Evolutionary conservation across 2,113 vertebrate species (phyloP).

Genomic region (Pterocles orientalis): DNA sequence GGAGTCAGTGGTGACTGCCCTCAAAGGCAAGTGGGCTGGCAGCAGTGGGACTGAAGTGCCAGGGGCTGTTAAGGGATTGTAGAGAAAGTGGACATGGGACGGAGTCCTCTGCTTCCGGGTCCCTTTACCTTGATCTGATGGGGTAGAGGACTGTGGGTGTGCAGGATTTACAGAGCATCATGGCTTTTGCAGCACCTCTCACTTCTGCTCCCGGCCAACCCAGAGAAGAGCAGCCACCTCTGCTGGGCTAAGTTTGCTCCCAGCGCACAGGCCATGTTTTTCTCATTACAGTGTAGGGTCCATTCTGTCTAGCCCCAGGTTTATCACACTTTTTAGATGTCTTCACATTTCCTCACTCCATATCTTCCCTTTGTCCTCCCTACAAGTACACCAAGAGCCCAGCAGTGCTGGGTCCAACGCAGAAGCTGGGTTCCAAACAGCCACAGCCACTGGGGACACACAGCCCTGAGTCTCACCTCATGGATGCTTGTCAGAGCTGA

Average conservation of each 20-base stretch:
- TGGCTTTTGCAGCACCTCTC: background rate
- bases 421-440: background rate
- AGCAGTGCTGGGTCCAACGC: background rate
- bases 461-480: background rate
- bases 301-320: background rate
- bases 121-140: background rate
- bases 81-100: background rate
- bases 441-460: fast-evolving
- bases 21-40: background rate
- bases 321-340: background rate
- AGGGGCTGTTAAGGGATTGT: background rate
- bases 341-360: background rate
- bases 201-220: background rate
- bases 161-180: background rate
- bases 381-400: background rate
- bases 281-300: background rate
- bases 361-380: background rate
- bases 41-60: background rate
- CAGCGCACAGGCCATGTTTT: background rate
- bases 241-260: background rate
- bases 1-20: background rate
- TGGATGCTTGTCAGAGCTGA: background rate
- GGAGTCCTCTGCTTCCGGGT: background rate
- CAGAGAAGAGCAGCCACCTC: background rate
- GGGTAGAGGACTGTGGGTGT: background rate